A percentile compares a stretch with the other conserved stretches of the same genome.
These are phyloP conservation scores for Caenorhabditis sp. DNA, from an alignment of 2,888 invertebrate species.

Conservation along the genomic window DNA sequence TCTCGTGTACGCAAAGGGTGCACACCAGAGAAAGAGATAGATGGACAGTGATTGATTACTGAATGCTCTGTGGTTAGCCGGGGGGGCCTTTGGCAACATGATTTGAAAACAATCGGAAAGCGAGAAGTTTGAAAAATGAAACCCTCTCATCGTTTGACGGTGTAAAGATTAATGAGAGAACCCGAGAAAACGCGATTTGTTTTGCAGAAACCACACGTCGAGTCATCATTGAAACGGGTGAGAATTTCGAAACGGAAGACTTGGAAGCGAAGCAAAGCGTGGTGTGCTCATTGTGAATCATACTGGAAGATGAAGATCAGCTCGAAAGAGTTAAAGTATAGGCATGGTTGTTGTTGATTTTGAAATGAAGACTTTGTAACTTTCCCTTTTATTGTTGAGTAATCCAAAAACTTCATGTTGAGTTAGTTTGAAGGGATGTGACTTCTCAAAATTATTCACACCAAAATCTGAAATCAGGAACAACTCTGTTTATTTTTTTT, in stretches of 20 bases:
- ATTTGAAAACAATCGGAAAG: conserved; percentile 4
- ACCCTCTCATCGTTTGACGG: neutral
- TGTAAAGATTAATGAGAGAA: neutral
- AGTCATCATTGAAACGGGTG: neutral
- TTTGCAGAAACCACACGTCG: neutral
- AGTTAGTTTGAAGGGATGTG: too few relatives aligned
- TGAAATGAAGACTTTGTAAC: neutral
- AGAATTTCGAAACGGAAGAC: neutral
- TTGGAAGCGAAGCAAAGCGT: conserved; percentile 19
- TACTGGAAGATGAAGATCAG: conserved; percentile 56
- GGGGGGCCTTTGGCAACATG: neutral
- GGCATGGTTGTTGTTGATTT: conserved; percentile 16
- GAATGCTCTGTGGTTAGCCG: conserved; percentile 28
- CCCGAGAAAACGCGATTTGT: neutral
- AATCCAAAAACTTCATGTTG: neutral
- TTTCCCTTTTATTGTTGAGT: neutral
- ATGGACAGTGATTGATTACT: conserved; percentile 32
- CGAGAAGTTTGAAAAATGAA: neutral
- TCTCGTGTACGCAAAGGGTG: conserved; percentile 11
- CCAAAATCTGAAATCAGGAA: too few relatives aligned
- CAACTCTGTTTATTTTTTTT: too few relatives aligned
- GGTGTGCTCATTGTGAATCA: conserved; percentile 57
- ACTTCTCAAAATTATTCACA: too few relatives aligned
- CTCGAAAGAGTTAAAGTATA: conserved; percentile 17
- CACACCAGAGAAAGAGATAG: neutral